Evolutionary conservation across 2,888 invertebrate genomes (phyloP).

Genomic region (Neelides folsomi): DNA sequence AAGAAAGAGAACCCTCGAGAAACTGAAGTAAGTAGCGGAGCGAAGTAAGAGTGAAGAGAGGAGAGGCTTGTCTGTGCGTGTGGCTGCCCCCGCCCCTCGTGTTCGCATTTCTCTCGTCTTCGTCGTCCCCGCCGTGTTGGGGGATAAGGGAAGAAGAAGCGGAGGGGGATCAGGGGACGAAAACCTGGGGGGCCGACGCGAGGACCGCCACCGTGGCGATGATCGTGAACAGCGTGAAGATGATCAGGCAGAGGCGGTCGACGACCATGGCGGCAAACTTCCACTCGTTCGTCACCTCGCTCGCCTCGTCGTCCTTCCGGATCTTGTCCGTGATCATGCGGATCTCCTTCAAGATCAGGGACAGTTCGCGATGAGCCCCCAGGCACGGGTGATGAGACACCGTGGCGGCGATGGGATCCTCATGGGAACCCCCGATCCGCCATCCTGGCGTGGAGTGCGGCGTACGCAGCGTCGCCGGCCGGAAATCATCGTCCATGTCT

Average conservation of each 20-base stretch:
- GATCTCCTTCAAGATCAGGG: constrained; percentile 80
- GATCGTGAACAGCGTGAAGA: constrained; percentile 97
- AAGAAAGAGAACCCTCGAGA: constrained; percentile 9
- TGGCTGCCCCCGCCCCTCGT: too few relatives aligned
- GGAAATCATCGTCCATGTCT: constrained; percentile 93
- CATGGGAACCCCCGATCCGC: constrained; percentile 47
- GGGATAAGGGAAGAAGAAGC: constrained; percentile 10
- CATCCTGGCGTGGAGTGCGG: constrained; percentile 40
- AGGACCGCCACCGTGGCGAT: constrained; percentile 93
- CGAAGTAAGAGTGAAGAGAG: constrained; percentile 1
- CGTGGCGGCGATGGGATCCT: constrained; percentile 46
- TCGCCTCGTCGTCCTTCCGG: constrained; percentile 85
- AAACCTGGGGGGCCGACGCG: constrained; percentile 74
- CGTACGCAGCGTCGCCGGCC: constrained; percentile 55
- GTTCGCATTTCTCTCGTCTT: background rate
- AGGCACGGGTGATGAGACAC: constrained; percentile 52
- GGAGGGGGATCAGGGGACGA: constrained; percentile 15
- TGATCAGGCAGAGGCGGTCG: constrained; percentile 98
- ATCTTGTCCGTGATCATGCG: constrained; percentile 86
- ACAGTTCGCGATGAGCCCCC: constrained; percentile 84
- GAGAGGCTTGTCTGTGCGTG: background rate
- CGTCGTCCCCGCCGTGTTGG: constrained; percentile 3
- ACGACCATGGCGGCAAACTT: constrained; percentile 95
- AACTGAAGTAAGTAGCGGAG: constrained; percentile 7
- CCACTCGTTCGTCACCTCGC: constrained; percentile 94